Evolutionary conservation across 2,113 vertebrate genomes (phyloP).

Genomic region (Phylloscopus trochilus): DNA sequence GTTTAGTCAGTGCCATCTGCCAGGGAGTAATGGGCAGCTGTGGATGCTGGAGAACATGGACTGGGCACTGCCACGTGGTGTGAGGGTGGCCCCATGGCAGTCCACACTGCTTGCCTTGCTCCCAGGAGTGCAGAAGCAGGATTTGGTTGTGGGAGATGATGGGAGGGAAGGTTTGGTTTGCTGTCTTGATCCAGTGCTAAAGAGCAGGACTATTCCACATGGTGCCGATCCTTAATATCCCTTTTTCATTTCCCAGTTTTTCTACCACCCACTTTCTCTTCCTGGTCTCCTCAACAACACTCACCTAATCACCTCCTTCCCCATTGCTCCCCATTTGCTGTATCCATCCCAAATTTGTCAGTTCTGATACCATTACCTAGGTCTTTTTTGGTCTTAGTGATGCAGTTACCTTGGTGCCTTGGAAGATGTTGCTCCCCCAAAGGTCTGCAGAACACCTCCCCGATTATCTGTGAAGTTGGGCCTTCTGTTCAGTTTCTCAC

Average conservation of each 20-base stretch:
- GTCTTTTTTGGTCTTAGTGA: neutral
- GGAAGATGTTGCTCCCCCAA: neutral
- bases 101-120: neutral
- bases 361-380: neutral
- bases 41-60: neutral
- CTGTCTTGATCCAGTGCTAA: neutral
- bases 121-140: neutral
- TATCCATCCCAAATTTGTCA: neutral
- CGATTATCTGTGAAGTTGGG: neutral
- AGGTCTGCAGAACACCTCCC: neutral
- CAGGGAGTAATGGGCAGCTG: neutral
- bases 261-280: neutral
- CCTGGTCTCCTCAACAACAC: neutral
- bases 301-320: neutral
- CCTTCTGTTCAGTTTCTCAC: constrained; percentile 8
- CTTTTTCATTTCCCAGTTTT: neutral
- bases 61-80: neutral
- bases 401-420: neutral
- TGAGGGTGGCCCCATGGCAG: neutral
- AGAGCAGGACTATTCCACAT: neutral
- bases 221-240: rapidly evolving
- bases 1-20: neutral
- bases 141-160: neutral
- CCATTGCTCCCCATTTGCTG: neutral
- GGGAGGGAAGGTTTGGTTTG: neutral